Conservation (phyloP, 2,888 invertebrate genomes). For the Blera fallax region DNA sequence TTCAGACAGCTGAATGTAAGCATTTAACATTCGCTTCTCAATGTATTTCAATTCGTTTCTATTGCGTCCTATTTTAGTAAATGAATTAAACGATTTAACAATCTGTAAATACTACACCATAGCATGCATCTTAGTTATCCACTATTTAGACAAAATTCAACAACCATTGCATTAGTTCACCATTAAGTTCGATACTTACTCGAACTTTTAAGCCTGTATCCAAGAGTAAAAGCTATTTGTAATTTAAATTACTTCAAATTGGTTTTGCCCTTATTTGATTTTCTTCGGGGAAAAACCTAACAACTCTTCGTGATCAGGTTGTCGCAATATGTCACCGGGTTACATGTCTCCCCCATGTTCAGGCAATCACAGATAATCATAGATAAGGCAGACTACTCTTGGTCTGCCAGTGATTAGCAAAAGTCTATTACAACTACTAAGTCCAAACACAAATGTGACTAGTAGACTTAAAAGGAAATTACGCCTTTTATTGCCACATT, state of each 20-base stretch:
- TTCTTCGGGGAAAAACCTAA: not conserved
- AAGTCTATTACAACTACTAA: slow-evolving; percentile 14
- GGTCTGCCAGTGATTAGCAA: slow-evolving; percentile 28
- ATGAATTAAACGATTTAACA: too few relatives aligned
- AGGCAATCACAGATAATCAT: slow-evolving; percentile 55
- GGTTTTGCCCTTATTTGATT: slow-evolving; percentile 6
- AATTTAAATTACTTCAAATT: slow-evolving; percentile 7
- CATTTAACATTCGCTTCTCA: too few relatives aligned
- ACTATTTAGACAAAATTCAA: too few relatives aligned
- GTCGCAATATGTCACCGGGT: slow-evolving; percentile 62
- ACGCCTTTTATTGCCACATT: slow-evolving; percentile 67
- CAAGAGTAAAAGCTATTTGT: not conserved
- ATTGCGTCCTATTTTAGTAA: too few relatives aligned
- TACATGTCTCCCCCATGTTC: slow-evolving; percentile 51
- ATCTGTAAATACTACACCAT: too few relatives aligned
- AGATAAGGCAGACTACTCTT: slow-evolving; percentile 46
- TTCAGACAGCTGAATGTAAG: too few relatives aligned
- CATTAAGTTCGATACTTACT: not conserved
- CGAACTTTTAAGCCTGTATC: not conserved
- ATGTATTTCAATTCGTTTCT: too few relatives aligned
- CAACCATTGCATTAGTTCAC: too few relatives aligned
- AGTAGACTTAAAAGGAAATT: slow-evolving; percentile 49
- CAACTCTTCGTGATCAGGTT: slow-evolving; percentile 43
- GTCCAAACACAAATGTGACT: not conserved
- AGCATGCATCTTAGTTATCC: too few relatives aligned